phyloP scores from a whole-genome alignment of 2,113 vertebrate species.

The Podocnemis expansa region DNA sequence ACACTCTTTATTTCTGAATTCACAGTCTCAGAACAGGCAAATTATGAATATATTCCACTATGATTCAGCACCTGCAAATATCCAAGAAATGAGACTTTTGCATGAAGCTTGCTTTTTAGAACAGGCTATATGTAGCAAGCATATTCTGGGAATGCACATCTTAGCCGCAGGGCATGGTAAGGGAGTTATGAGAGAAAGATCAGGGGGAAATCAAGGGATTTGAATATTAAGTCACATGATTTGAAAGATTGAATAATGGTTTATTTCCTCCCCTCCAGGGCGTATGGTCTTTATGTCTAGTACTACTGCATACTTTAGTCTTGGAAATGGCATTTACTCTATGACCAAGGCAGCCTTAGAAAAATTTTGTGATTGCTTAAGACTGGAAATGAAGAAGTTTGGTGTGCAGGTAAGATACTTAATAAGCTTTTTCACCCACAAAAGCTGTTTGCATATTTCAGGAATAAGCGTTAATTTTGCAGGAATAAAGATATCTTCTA shows the following conservation, averaged over 20 bases:
- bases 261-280: constrained; percentile 66
- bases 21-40: background rate
- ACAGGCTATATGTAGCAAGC: background rate
- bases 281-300: constrained; percentile 84
- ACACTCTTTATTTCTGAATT: background rate
- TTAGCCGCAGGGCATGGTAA: background rate
- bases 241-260: background rate
- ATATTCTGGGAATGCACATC: background rate
- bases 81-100: background rate
- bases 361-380: constrained; percentile 82
- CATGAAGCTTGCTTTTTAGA: background rate
- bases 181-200: background rate
- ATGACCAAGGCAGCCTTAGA: constrained; percentile 86
- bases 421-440: background rate
- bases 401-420: constrained; percentile 76
- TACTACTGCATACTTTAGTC: constrained; percentile 77
- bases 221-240: background rate
- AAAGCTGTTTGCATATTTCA: background rate
- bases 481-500: background rate
- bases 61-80: background rate
- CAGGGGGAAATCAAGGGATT: background rate
- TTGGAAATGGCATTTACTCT: constrained; percentile 82
- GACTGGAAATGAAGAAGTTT: constrained; percentile 84
- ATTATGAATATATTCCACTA: background rate
- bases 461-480: background rate